These are phyloP conservation scores for Zaprionus bogoriensis DNA, from an alignment of 2,888 invertebrate species.

Conservation along the genomic window DNA sequence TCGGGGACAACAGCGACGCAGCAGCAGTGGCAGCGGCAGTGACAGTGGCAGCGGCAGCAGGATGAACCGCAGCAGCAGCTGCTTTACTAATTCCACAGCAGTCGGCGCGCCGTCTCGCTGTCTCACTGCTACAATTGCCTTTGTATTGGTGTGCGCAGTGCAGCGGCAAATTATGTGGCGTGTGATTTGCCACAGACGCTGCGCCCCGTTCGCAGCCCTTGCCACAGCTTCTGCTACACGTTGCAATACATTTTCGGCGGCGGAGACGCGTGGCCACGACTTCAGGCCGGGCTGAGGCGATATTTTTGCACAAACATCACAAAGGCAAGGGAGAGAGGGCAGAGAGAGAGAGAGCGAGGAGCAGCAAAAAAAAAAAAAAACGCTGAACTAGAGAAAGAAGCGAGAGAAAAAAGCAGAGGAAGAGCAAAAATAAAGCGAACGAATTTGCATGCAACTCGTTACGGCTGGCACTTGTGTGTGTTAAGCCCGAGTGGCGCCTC, in stretches of 20 bases:
- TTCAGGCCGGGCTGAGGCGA: slow-evolving; percentile 37
- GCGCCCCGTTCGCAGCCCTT: slow-evolving; percentile 28
- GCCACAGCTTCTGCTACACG: slow-evolving; percentile 33
- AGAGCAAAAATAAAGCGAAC: slow-evolving; percentile 10
- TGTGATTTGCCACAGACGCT: slow-evolving; percentile 71
- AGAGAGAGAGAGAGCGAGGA: slow-evolving; percentile 11
- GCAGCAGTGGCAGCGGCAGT: slow-evolving; percentile 8
- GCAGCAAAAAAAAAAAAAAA: slow-evolving; percentile 24
- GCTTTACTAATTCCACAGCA: slow-evolving; percentile 70
- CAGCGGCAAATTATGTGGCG: slow-evolving; percentile 80
- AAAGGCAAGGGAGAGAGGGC: slow-evolving; percentile 19
- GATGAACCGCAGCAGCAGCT: slow-evolving; percentile 31
- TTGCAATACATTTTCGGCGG: slow-evolving; percentile 33
- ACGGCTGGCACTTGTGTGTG: slow-evolving; percentile 69
- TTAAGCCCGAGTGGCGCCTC: slow-evolving; percentile 60
- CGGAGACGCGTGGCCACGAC: slow-evolving; percentile 38
- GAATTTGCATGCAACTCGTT: slow-evolving; percentile 78
- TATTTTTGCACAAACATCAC: slow-evolving; percentile 63
- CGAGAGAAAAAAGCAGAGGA: not conserved
- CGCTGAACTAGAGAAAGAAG: not conserved
- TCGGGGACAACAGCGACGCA: slow-evolving; percentile 65
- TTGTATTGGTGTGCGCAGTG: slow-evolving; percentile 57
- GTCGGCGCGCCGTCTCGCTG: slow-evolving; percentile 17
- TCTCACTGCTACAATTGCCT: slow-evolving; percentile 10
- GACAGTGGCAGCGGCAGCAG: not conserved